Evolutionary conservation across 2,888 invertebrate species (phyloP), one percentile per base, ranked within the genome.

Genomic region (Stenolophus ochropezus): DNA sequence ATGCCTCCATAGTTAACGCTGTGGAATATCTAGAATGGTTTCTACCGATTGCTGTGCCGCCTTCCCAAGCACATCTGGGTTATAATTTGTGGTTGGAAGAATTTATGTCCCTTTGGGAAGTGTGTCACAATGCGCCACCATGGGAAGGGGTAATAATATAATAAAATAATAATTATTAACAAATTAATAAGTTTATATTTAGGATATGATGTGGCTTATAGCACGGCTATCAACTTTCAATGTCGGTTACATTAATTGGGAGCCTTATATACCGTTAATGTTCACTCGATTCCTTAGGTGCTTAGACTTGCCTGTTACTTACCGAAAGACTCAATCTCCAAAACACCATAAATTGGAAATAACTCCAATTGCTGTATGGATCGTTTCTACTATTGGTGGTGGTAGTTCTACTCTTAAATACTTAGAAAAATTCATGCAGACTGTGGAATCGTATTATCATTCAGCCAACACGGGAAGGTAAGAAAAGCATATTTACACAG

Each of bases 191-290:
- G 23, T 20, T 51, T 81, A n/a, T 78, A 25, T 79, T 47, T 88
- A 95, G 94, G 92, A 93, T 83, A 90, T 96, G 86, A 92, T 96
- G 89, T 91, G 91, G 86, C 89, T 97, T 61, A 94, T 97, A 88
- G 91, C 96, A 0, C 91, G 94, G 61, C 89, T 96, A 61, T 94
- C 96, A 0, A 91, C 91, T 84, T 90, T 92, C 84, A 96, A 94
- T 88, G 94, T 96, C 76, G 97, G 97, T 0, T 93, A 94, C 76
- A 93, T 98, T 56, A 94, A 98, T 88, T 98, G 97, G 97, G 93
- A 94, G 83, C 95, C 96, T 0, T 92, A 96, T 86, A 91, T 96
- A 75, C 94, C 96, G 0, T 89, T 93, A 79, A 94, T 96, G 92
- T 96, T 95, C 86, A 92, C 93, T 8, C 91, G 93, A 87, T 94